Evolutionary conservation across 2,797 vertebrate species (phyloP).

Genomic region (Trachurus trachurus): DNA sequence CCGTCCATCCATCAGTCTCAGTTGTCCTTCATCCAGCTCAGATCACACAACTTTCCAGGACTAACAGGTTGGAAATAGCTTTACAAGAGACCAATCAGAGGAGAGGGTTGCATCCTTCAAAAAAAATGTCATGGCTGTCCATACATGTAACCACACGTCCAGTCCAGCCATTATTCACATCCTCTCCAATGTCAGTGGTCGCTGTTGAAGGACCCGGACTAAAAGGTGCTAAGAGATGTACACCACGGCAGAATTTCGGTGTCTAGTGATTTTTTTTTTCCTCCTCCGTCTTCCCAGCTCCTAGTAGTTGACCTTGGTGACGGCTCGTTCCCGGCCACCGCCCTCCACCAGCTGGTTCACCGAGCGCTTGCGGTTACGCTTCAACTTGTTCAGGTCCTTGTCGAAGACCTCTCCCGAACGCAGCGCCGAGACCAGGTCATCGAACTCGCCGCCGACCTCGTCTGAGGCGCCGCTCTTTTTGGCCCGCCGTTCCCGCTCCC

Average conservation of each 20-base stretch:
- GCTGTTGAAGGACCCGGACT: constrained; percentile 42
- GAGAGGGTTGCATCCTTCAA: constrained; percentile 58
- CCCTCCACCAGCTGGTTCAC: constrained; percentile 91
- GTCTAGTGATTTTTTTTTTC: constrained; percentile 22
- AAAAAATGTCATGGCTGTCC: constrained; percentile 19
- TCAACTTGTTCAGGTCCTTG: constrained; percentile 98
- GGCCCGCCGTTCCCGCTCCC: constrained; percentile 92
- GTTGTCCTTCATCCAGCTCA: constrained; percentile 47
- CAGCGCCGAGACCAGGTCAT: constrained; percentile 95
- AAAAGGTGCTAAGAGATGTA: constrained; percentile 56
- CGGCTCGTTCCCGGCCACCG: constrained; percentile 90
- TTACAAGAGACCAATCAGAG: constrained; percentile 50
- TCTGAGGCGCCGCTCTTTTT: constrained; percentile 91
- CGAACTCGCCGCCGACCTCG: constrained; percentile 95
- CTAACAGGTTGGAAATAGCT: constrained; percentile 48
- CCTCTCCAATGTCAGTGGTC: constrained; percentile 37
- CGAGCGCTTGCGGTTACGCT: constrained; percentile 95
- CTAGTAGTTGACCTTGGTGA: constrained; percentile 95
- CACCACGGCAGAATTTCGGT: constrained; percentile 47
- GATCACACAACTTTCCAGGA: constrained; percentile 50
- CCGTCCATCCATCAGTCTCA: constrained; percentile 20
- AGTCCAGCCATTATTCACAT: constrained; percentile 66
- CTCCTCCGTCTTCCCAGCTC: constrained; percentile 8
- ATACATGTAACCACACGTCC: constrained; percentile 35
- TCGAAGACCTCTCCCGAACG: constrained; percentile 98